phyloP scores from a whole-genome alignment of 1,140 invertebrate species.

The Leptopilina boulardi region DNA sequence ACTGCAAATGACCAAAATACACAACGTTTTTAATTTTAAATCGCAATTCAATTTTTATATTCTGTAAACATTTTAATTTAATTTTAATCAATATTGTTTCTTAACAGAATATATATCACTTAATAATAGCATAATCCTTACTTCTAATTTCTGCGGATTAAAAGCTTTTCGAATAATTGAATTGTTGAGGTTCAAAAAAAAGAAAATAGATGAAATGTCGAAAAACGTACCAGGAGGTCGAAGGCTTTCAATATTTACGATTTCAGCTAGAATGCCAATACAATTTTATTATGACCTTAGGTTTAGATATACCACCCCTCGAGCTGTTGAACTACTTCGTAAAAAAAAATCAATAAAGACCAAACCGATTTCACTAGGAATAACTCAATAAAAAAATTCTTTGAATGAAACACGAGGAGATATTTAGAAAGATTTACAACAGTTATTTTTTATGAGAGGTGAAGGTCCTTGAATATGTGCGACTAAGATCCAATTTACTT shows the following conservation, averaged over 20 bases:
- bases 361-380: background rate
- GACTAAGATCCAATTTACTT: slow-evolving; percentile 12
- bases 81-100: no score
- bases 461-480: background rate
- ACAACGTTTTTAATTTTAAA: no score
- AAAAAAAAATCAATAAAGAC: background rate
- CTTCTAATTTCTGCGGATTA: no score
- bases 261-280: background rate
- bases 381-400: slow-evolving; percentile 6
- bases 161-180: background rate
- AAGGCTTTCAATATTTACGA: slow-evolving; percentile 18
- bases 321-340: background rate
- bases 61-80: no score
- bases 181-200: background rate
- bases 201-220: background rate
- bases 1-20: no score
- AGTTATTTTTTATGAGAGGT: background rate
- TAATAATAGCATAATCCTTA: no score
- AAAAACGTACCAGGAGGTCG: background rate
- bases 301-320: background rate
- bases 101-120: no score
- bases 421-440: slow-evolving; percentile 25
- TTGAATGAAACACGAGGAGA: slow-evolving; percentile 16
- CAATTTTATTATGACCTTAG: slow-evolving; percentile 1
- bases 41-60: no score